Evolutionary conservation across 35 echinoderm and acorn worm species (phyloP).

Genomic region (Patiria miniata): DNA sequence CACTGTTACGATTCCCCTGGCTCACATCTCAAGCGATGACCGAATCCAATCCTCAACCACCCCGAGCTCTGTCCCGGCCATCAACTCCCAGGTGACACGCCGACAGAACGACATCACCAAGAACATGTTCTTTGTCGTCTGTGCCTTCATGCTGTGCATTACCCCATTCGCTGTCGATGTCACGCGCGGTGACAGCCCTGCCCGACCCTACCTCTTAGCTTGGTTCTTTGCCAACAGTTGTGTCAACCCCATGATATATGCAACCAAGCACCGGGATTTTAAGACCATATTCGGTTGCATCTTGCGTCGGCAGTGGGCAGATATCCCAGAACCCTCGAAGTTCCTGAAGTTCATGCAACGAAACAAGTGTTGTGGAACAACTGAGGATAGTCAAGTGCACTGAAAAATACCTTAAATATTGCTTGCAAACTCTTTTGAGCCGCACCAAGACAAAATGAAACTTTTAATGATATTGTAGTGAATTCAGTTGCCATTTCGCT

Average conservation of each 20-base stretch:
- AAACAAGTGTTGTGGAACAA: not conserved
- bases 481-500: too few relatives aligned
- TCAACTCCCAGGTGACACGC: not conserved
- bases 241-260: conserved; percentile 80
- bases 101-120: conserved; percentile 77
- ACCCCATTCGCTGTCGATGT: conserved; percentile 62
- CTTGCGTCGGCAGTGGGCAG: conserved; percentile 39
- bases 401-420: too few relatives aligned
- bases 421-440: too few relatives aligned
- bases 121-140: conserved; percentile 77
- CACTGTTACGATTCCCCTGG: not conserved
- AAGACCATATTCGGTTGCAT: conserved; percentile 66
- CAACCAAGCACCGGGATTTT: conserved; percentile 78
- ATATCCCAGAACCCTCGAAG: conserved; percentile 60
- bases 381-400: too few relatives aligned
- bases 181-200: conserved; percentile 57
- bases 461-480: too few relatives aligned
- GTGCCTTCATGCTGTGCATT: conserved; percentile 68
- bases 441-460: too few relatives aligned
- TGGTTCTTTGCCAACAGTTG: conserved; percentile 66
- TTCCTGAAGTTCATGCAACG: not conserved
- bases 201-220: conserved; percentile 54
- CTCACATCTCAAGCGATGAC: not conserved
- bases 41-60: not conserved
- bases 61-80: not conserved